Base-by-base conservation (phyloP, 2,888 invertebrate genomes). In the Panorpa germanica region DNA sequence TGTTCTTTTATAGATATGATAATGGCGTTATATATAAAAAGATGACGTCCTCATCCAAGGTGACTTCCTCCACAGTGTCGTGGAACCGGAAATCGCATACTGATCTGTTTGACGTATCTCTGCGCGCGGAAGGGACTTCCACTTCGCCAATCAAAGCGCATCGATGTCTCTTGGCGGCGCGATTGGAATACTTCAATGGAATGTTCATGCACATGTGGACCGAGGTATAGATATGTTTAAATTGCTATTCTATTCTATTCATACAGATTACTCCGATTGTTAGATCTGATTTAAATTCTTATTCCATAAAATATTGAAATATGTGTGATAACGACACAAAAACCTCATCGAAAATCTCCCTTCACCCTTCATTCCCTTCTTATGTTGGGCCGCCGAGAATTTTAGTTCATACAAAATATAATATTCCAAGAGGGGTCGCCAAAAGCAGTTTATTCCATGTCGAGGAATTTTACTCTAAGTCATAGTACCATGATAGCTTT, bases 151-250 rank as follows among this genome's bases (percentile, higher is more conserved):
- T 81, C 13, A 49, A 59, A 1, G 83, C 80, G 0, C 86, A 88
- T 47, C 76, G 73, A 44, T 86, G 83, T 45, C 56, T 88, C n/a
- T 52, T 88, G 11, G 70, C 74, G 0, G 73, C 81, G 0, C 54
- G 83, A 18, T 54, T 80, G n/a, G 83, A 86, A 38, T 88, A 86
- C 51, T 88, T 88, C 48, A 66, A 70, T 35, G 74, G 74, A 42
- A 80, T 88, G 78, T 74, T 86, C 41, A 66, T 70, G 43, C 67
- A 70, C 42, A 66, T 73, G 24, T 86, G 85, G 85, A 59, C 65
- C 28, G 73, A 74, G 64, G 74, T 73, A 48, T 52, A 44, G 34
- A 26, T 10, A 8, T 23, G 18, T 15, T 17, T 31, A 17, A 17
- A 16, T 19, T 17, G 13, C 14, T n/a, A 27, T 18, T 27, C 10